Evolutionary conservation across 1,140 invertebrate species (phyloP).

Genomic region (Drosophila lowei): DNA sequence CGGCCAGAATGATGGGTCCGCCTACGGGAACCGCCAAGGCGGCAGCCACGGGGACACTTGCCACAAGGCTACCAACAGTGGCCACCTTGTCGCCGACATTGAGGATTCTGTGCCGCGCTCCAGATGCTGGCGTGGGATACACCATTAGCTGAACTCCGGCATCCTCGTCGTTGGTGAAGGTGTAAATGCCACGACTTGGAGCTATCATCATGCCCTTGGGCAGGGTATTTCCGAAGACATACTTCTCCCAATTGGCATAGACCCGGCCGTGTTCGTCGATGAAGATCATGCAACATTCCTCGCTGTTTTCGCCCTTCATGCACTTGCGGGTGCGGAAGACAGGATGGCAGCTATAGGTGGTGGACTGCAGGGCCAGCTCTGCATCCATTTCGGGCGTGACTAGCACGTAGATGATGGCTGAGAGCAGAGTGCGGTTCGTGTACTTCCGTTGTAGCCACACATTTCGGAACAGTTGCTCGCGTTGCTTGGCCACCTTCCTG

Average conservation of each 20-base stretch:
- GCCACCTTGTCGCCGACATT: constrained; percentile 53
- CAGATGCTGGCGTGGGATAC: constrained; percentile 39
- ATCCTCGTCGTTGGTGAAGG: constrained; percentile 40
- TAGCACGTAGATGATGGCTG: constrained; percentile 74
- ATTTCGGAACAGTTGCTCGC: constrained; percentile 58
- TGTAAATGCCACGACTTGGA: constrained; percentile 63
- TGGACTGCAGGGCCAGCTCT: constrained; percentile 52
- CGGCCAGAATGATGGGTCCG: constrained; percentile 48
- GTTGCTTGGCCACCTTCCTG: constrained; percentile 35
- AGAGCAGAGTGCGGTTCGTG: constrained; percentile 68
- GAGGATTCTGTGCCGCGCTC: constrained; percentile 36
- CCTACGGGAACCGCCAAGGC: constrained; percentile 60
- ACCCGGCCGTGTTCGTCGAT: constrained; percentile 71
- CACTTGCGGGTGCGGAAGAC: constrained; percentile 74
- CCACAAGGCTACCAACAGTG: constrained; percentile 57
- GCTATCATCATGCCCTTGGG: constrained; percentile 71
- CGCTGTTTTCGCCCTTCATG: constrained; percentile 53
- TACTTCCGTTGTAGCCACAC: constrained; percentile 69
- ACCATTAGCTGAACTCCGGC: constrained; percentile 42
- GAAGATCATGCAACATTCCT: constrained; percentile 75
- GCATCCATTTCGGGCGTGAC: constrained; percentile 54
- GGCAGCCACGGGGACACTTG: constrained; percentile 60
- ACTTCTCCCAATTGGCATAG: constrained; percentile 68
- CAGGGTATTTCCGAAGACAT: constrained; percentile 58
- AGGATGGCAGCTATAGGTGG: constrained; percentile 63